Conservation (phyloP, 2,888 invertebrate genomes). For the Leptinotarsa tumamoca region DNA sequence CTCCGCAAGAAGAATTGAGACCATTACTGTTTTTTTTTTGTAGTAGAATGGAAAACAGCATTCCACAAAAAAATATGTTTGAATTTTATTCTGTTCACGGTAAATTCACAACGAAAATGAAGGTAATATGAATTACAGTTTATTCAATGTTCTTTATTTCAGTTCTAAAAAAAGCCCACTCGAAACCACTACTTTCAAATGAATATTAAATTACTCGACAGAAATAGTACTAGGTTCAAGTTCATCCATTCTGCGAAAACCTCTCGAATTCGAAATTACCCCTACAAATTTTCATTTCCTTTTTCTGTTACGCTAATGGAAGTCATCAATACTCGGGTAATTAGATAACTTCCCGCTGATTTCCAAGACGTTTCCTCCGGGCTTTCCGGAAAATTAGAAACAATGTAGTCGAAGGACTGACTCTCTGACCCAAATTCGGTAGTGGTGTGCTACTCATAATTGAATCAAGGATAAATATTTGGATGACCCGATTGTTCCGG, state of each 20-base stretch:
- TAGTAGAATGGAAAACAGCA: no score
- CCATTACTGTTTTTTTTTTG: no score
- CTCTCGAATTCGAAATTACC: neutral
- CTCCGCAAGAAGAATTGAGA: no score
- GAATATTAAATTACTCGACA: no score
- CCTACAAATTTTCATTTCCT: neutral
- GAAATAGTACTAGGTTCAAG: no score
- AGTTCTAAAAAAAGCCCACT: no score
- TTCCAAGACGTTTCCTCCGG: conserved; percentile 33
- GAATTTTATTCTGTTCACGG: no score
- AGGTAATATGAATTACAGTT: no score
- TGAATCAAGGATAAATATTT: conserved; percentile 16
- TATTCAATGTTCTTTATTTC: no score
- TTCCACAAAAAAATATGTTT: no score
- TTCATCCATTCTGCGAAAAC: neutral
- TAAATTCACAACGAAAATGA: no score
- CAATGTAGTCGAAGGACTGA: conserved; percentile 32
- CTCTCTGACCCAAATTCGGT: conserved; percentile 26
- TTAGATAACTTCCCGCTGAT: conserved; percentile 40
- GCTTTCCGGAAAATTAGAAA: conserved; percentile 25
- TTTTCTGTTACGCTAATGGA: conserved; percentile 16
- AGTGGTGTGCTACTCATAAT: neutral
- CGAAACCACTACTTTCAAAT: no score
- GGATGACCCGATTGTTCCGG: conserved; percentile 5
- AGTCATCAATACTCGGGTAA: conserved; percentile 36